These are phyloP conservation scores for Pseudomugil gertrudae DNA, from an alignment of 2,797 vertebrate species.

Conservation along the genomic window DNA sequence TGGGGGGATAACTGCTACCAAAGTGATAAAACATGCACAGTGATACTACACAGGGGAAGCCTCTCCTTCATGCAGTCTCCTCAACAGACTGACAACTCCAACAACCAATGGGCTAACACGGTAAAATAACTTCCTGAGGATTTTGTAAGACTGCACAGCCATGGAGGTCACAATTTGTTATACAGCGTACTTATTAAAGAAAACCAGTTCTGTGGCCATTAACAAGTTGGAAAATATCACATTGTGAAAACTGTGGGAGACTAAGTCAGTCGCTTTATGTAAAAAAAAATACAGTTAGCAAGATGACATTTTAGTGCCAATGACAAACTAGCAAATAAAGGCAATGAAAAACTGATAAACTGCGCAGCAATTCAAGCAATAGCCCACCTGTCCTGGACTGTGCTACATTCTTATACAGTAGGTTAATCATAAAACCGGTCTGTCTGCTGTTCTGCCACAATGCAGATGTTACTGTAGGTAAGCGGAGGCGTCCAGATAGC, in stretches of 20 bases:
- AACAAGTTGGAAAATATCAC: not conserved
- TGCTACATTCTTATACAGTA: slow-evolving; percentile 28
- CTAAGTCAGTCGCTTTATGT: slow-evolving; percentile 30
- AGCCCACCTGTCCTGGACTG: slow-evolving; percentile 46
- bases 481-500: slow-evolving; percentile 57
- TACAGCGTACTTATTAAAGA: not conserved
- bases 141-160: slow-evolving; percentile 45
- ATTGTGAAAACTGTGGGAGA: not conserved
- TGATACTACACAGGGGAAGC: slow-evolving; percentile 16
- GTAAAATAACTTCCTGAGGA: slow-evolving; percentile 65
- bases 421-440: slow-evolving; percentile 36
- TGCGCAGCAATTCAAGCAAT: not conserved
- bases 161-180: slow-evolving; percentile 61
- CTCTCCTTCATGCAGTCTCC: slow-evolving; percentile 20
- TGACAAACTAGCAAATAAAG: not conserved
- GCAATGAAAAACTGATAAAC: not conserved
- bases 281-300: slow-evolving; percentile 7
- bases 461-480: slow-evolving; percentile 71
- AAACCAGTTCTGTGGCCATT: not conserved
- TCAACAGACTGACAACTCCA: slow-evolving; percentile 56
- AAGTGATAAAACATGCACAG: slow-evolving; percentile 27
- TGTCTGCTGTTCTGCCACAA: slow-evolving; percentile 54
- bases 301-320: slow-evolving; percentile 6
- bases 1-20: slow-evolving; percentile 35
- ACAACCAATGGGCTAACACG: slow-evolving; percentile 61